Evolutionary conservation across 1,140 invertebrate species (phyloP), one percentile per base, ranked within the genome.

Genomic region (Bombus waltoni): DNA sequence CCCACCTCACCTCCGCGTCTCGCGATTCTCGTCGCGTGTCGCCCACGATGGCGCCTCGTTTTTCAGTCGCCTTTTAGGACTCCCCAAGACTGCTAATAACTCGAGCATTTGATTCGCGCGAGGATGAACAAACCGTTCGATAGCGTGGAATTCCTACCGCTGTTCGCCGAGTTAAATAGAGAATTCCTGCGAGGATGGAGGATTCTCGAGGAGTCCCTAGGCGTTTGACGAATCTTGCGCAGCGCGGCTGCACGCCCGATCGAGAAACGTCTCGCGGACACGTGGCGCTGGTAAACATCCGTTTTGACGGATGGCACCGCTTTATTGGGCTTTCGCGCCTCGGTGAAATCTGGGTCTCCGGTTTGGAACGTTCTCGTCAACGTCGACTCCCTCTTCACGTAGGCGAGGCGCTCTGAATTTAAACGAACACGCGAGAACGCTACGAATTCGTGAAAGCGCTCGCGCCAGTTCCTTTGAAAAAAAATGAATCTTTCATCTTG

Each of bases 241-340:
- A 13, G 10, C 57, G 25, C 32, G n/a, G 32, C 15, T 62, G 38
- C 11, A 77, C 28, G 62, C 77, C 42, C 35, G 47, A 77, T 70
- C 74, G 53, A 70, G 42, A 42, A 57, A 38, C 73, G 73, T 77
- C 38, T 47, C 71, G 38, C 25, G 42, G 42, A 53, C 81, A 76
- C 72, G 81, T 68, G 81, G 73, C 22, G 28, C 35, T 10, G 70
- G 53, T 71, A 71, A 84, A 84, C 75, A 79, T 71, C 62, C 82
- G 59, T 65, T 84, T 80, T 84, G 82, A 84, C 82, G 28, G 66
- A 84, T 84, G 38, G 22, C 38, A 59, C 22, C 28, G 66, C 66
- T 40, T 79, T 84, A 84, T 84, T 71, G 44, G 75, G 22, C 11
- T 78, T 42, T 59, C 65, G 32, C n/a, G 82, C 65, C 53, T 25